Evolutionary conservation across 1,140 invertebrate species (phyloP).

Genomic region (Cheumatopsyche charites): DNA sequence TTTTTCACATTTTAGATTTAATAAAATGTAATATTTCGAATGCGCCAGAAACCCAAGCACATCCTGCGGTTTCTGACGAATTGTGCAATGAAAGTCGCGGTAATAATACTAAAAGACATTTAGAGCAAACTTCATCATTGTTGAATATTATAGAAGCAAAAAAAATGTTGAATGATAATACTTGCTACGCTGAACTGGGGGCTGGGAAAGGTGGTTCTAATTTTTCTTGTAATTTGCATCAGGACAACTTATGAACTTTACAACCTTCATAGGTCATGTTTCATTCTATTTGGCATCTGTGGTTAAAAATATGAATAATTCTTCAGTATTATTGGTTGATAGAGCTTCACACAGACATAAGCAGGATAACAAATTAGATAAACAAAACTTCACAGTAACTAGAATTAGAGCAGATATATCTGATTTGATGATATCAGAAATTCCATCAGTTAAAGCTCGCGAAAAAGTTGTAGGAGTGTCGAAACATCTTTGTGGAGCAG

Average conservation of each 20-base stretch:
- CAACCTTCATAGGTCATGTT: slow-evolving; percentile 65
- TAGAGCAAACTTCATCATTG: slow-evolving; percentile 73
- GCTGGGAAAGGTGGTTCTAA: slow-evolving; percentile 76
- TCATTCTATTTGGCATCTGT: slow-evolving; percentile 75
- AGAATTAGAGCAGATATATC: slow-evolving; percentile 76
- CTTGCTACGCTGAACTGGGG: slow-evolving; percentile 83
- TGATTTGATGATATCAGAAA: slow-evolving; percentile 69
- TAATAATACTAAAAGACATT: slow-evolving; percentile 68
- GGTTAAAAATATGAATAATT: slow-evolving; percentile 58
- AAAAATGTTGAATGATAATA: slow-evolving; percentile 62
- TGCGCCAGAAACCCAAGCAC: slow-evolving; percentile 54
- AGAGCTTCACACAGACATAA: slow-evolving; percentile 80
- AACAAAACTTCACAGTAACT: slow-evolving; percentile 59
- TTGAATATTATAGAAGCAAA: slow-evolving; percentile 66
- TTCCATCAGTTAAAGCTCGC: slow-evolving; percentile 61
- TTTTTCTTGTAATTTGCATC: no score
- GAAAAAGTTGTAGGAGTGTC: slow-evolving; percentile 71
- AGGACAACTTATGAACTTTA: no score
- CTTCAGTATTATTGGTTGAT: slow-evolving; percentile 75
- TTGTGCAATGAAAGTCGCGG: slow-evolving; percentile 68
- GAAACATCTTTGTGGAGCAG: slow-evolving; percentile 86
- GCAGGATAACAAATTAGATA: slow-evolving; percentile 72
- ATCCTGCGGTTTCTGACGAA: slow-evolving; percentile 63
- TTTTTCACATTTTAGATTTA: slow-evolving; percentile 49
- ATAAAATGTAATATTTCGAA: slow-evolving; percentile 55